phyloP scores from a whole-genome alignment of 2,888 invertebrate species.

The Hirtodrosophila trivittata region DNA sequence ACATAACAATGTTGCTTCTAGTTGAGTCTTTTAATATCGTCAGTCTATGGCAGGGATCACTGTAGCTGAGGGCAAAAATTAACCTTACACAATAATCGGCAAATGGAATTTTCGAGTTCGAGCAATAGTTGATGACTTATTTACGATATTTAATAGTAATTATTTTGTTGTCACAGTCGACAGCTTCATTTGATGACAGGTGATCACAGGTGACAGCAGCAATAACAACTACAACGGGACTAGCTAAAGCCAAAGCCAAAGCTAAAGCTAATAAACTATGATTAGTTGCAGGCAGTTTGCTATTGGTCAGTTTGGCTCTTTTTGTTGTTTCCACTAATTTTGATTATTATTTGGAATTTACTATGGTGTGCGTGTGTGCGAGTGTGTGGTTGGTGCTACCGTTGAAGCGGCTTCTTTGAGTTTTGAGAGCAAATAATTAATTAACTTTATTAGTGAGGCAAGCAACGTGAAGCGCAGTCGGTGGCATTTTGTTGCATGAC shows the following conservation, averaged over 20 bases:
- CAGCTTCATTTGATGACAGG: constrained; percentile 34
- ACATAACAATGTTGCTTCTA: no score
- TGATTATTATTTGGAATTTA: constrained; percentile 68
- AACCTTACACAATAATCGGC: constrained; percentile 7
- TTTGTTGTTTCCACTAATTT: constrained; percentile 58
- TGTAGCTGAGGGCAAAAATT: constrained; percentile 30
- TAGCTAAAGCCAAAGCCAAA: constrained; percentile 10
- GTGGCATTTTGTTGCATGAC: constrained; percentile 47
- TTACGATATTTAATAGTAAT: constrained; percentile 62
- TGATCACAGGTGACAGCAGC: constrained; percentile 31
- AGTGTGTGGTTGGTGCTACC: constrained; percentile 34
- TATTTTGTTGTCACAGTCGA: constrained; percentile 46
- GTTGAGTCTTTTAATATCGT: no score
- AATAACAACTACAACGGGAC: constrained; percentile 12
- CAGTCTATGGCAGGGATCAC: neutral
- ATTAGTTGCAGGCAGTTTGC: constrained; percentile 60
- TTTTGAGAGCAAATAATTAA: constrained; percentile 74
- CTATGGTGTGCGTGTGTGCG: constrained; percentile 27
- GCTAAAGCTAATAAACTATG: constrained; percentile 56
- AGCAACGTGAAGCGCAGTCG: constrained; percentile 36
- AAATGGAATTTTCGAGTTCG: constrained; percentile 32
- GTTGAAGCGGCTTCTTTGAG: constrained; percentile 60
- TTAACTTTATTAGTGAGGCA: constrained; percentile 67
- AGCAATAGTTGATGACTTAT: constrained; percentile 65
- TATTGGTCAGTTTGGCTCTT: constrained; percentile 31